Base-by-base conservation (phyloP, 1,140 invertebrate species). In the Zophobas morio region DNA sequence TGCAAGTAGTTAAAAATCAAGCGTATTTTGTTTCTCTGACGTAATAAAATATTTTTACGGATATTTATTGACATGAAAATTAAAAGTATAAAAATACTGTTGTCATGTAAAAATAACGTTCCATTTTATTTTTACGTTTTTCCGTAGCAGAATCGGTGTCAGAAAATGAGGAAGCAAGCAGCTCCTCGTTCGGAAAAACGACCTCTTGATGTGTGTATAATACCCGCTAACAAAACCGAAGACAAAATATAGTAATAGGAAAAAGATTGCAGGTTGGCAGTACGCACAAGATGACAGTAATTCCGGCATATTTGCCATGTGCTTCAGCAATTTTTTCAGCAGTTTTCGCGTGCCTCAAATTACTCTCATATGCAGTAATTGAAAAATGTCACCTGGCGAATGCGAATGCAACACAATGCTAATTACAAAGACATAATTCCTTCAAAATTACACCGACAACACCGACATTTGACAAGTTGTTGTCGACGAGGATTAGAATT, bases 301-400 rank as follows among this genome's bases (percentile, higher is more conserved):
- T 73, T 73, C 54, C 39, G 60, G 51, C 49, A 73, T 33, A 73
- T 73, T 73, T 56, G 71, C 71, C 71, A 73, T 73, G 71, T 73
- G 71, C 71, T 56, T 1, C 46, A 66, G 49, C 49, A 54, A 73
- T 73, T 73, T 42, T 72, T 56, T 56, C n/a, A 66, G 60, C 37
- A 66, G 36, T 56, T 73, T 73, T 73, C 71, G 71, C 71, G 71
- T 73, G 71, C 51, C 71, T 56, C 71, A 73, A 73, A 73, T 73
- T 73, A 73, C 49, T 36, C 36, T 40, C 71, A 54, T 32, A 66
- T 66, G 60, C 6, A 66, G 42, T 73, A 73, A 73, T 54, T 49
- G 37, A 56, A 73, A 73, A 73, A 54, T 73, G 71, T 73, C 71
- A 73, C 71, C 71, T 73, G 71, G 71, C 71, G 40, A 73, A 73